phyloP scores from a whole-genome alignment of 1,140 invertebrate species.

The Lasioglossum baleicum region DNA sequence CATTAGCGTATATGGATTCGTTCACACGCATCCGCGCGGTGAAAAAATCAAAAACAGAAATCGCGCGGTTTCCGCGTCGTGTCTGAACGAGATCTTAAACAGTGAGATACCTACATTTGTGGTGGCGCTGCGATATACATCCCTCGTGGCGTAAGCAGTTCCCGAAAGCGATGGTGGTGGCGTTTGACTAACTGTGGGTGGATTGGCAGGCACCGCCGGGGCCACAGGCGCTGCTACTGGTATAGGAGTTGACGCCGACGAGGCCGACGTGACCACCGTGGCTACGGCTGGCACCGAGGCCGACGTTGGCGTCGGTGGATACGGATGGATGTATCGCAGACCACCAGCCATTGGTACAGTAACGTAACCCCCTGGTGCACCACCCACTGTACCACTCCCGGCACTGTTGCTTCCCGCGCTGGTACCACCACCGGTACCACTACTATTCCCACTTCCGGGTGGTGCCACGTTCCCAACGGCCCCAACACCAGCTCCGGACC shows the following conservation, averaged over 20 bases:
- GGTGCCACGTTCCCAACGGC: conserved; percentile 44
- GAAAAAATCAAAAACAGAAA: too few species aligned
- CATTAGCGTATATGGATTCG: too few species aligned
- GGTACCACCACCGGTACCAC: conserved; percentile 53
- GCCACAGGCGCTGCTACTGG: conserved; percentile 39
- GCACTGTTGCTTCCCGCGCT: conserved; percentile 35
- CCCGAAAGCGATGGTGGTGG: conserved; percentile 69
- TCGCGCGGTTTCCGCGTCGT: too few species aligned
- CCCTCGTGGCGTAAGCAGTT: conserved; percentile 68
- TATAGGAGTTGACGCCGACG: conserved; percentile 45
- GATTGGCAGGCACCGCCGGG: conserved; percentile 46
- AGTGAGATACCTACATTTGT: conserved; percentile 72
- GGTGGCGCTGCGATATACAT: conserved; percentile 73
- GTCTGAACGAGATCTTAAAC: too few species aligned
- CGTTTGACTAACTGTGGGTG: conserved; percentile 72
- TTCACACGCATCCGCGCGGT: too few species aligned
- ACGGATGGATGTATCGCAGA: conserved; percentile 77
- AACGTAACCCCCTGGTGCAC: conserved; percentile 60
- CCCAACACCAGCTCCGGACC: conserved; percentile 48
- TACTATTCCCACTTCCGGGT: conserved; percentile 49
- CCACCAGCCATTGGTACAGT: conserved; percentile 70
- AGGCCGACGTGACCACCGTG: conserved; percentile 55
- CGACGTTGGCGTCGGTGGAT: conserved; percentile 71
- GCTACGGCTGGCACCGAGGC: conserved; percentile 54
- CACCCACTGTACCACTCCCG: conserved; percentile 19